Evolutionary conservation across 1,140 invertebrate genomes (phyloP), one percentile per base, ranked within the genome.

Genomic region (Bombus superbus): DNA sequence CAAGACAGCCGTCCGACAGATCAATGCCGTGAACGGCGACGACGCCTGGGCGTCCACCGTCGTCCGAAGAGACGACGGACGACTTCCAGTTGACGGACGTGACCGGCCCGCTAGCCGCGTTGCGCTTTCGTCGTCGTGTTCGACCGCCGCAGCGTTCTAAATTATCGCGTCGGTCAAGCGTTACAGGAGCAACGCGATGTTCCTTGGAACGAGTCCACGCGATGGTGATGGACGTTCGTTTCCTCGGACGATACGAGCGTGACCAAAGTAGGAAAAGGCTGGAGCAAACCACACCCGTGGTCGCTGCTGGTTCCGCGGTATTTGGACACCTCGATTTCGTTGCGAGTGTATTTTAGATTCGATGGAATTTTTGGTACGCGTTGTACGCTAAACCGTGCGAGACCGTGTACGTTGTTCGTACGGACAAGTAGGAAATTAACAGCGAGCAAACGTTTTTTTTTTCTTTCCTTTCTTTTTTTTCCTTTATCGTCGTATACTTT

Each of bases 1-100:
- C 94, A 94, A 94, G 94, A 94, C 94, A 92, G 87, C 91, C 93
- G 89, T 93, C 92, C 91, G 92, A 94, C 94, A 94, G 94, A 95
- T 95, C 94, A 95, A 95, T 95, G 93, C 94, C 87, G 94, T 93
- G 91, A 93, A 89, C 93, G 87, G 91, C 92, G 93, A 93, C 93
- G 93, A 93, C 92, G 93, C 93, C 93, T 93, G 91, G 88, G 91
- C 92, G 91, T 92, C 92, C 93, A 88, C 89, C 88, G 87, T 81
- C 91, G 89, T 93, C 91, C 73, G 44, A 72, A 72, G 69, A 72
- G 73, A 75, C 84, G 80, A 88, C 83, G 86, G 85, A 92, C 91
- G 81, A 81, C 92, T 83, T 77, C 69, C 77, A 62, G 53, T 62
- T 85, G 77, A 85, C 77, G 77, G 77, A 80, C 83, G 66, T 38